phyloP scores from a whole-genome alignment of 1,140 invertebrate species.

The Orius insidiosus region DNA sequence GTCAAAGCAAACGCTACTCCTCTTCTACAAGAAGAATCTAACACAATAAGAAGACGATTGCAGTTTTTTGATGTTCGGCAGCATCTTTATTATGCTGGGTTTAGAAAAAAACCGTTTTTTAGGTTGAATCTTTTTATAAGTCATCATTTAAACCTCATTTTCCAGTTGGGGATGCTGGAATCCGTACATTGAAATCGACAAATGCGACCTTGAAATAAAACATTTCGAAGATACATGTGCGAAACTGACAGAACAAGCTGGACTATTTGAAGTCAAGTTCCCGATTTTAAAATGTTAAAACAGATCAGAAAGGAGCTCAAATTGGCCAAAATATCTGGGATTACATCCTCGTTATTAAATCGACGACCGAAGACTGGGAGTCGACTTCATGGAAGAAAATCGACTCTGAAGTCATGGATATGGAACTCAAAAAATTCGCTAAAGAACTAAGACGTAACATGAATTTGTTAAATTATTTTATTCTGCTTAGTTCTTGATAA shows the following conservation, averaged over 20 bases:
- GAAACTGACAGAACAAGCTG: slow-evolving; percentile 50
- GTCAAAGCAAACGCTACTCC: slow-evolving; percentile 77
- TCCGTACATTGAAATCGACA: slow-evolving; percentile 59
- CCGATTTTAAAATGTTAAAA: slow-evolving; percentile 63
- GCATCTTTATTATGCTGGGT: slow-evolving; percentile 52
- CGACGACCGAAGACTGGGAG: slow-evolving; percentile 78
- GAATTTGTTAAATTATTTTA: slow-evolving; percentile 4
- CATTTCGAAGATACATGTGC: slow-evolving; percentile 51
- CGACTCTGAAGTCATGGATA: slow-evolving; percentile 84
- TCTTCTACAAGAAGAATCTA: slow-evolving; percentile 46
- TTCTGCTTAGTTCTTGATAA: slow-evolving; percentile 53
- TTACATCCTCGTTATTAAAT: slow-evolving; percentile 63
- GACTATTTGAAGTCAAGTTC: slow-evolving; percentile 72
- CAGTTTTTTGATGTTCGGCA: slow-evolving; percentile 65
- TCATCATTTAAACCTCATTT: neutral
- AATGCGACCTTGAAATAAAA: slow-evolving; percentile 44
- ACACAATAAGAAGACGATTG: slow-evolving; percentile 44
- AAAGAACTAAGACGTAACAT: slow-evolving; percentile 55
- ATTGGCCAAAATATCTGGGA: slow-evolving; percentile 75
- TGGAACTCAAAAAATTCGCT: slow-evolving; percentile 80
- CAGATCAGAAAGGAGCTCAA: slow-evolving; percentile 58
- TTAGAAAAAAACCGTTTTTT: slow-evolving; percentile 45
- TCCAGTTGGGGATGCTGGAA: slow-evolving; percentile 41
- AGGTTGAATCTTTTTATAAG: slow-evolving; percentile 26
- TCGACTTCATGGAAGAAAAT: slow-evolving; percentile 82